These are phyloP conservation scores for Micoletzkya japonica DNA, from an alignment of 2,888 invertebrate species.

Conservation along the genomic window DNA sequence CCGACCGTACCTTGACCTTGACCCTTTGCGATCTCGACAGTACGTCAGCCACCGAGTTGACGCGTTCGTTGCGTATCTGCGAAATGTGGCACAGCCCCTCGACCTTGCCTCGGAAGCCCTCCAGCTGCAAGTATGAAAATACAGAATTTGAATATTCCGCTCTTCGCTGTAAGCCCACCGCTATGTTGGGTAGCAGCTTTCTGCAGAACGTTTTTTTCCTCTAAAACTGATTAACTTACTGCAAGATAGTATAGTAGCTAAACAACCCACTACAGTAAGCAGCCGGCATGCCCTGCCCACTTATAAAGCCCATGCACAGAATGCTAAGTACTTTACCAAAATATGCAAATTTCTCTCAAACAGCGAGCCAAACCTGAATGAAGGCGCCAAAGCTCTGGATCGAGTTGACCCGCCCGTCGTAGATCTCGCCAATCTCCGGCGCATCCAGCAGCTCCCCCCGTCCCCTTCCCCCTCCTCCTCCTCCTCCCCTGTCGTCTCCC, in stretches of 20 bases:
- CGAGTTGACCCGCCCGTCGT: constrained; percentile 88
- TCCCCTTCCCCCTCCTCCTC: constrained; percentile 35
- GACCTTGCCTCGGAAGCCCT: constrained; percentile 82
- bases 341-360: not conserved
- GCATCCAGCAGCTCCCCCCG: constrained; percentile 65
- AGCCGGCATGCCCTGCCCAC: too few relatives aligned
- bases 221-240: too few relatives aligned
- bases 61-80: constrained; percentile 71
- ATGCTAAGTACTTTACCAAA: too few relatives aligned
- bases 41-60: constrained; percentile 90
- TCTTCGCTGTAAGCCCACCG: not conserved
- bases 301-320: too few relatives aligned
- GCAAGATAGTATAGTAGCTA: too few relatives aligned
- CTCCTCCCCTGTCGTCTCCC: constrained; percentile 12
- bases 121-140: constrained; percentile 71
- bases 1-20: constrained; percentile 74
- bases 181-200: too few relatives aligned
- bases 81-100: constrained; percentile 98
- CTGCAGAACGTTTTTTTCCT: too few relatives aligned
- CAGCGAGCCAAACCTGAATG: constrained; percentile 71
- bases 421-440: constrained; percentile 75
- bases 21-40: constrained; percentile 81
- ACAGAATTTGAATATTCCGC: not conserved
- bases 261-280: too few relatives aligned
- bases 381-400: constrained; percentile 98